Conservation (phyloP, 2,797 vertebrate species). For the Gallinago nigripennis region DNA sequence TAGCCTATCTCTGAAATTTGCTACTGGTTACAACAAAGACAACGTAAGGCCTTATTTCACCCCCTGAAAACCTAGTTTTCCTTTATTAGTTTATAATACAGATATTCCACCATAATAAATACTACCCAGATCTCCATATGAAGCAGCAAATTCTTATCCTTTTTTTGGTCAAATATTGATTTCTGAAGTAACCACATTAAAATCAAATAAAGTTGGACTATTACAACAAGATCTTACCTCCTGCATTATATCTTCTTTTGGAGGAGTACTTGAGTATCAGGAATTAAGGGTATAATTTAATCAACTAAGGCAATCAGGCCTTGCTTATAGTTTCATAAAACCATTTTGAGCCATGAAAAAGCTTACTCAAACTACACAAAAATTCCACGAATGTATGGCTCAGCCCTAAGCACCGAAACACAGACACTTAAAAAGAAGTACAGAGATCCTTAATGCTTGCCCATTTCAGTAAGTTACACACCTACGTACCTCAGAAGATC, state of each 20-base stretch:
- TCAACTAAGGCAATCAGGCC: background rate
- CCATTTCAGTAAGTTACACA: background rate
- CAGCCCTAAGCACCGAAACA: background rate
- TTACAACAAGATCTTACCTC: background rate
- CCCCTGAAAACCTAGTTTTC: background rate
- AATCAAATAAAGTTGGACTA: background rate
- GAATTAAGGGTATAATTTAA: background rate
- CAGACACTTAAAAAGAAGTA: background rate
- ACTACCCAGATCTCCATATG: fast-evolving
- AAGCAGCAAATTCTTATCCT: background rate
- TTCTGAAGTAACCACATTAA: background rate
- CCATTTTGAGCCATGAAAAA: background rate
- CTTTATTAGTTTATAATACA: background rate
- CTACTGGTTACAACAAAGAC: background rate
- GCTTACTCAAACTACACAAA: background rate
- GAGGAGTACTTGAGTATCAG: background rate
- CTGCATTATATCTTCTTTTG: background rate
- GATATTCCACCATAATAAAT: background rate
- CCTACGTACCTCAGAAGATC: background rate
- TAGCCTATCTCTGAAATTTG: background rate
- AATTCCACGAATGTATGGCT: background rate
- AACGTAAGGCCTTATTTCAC: background rate
- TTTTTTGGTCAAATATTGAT: background rate
- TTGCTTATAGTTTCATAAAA: background rate
- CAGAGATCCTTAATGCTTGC: background rate